These are phyloP conservation scores for Pandemis cinnamomeana DNA, from an alignment of 2,888 invertebrate species.

Conservation along the genomic window DNA sequence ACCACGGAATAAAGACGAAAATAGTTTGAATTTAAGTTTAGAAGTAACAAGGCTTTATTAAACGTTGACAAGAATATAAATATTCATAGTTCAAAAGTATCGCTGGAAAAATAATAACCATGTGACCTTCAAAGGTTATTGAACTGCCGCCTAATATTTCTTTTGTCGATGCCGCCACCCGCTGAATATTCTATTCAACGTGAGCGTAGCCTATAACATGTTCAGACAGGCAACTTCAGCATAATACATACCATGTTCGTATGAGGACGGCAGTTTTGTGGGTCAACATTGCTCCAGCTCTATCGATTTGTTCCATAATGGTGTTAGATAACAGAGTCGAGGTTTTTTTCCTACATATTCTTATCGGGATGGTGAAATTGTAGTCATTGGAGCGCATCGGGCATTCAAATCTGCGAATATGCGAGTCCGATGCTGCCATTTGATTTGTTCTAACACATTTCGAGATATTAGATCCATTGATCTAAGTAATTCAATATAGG, in stretches of 20 bases:
- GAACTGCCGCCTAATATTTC: background rate
- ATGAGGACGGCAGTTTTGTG: conserved; percentile 8
- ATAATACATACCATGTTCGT: conserved; percentile 8
- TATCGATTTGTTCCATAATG: conserved; percentile 11
- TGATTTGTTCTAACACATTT: too few species aligned
- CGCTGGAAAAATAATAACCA: background rate
- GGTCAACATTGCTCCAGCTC: conserved; percentile 7
- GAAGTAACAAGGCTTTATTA: too few species aligned
- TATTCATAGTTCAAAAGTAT: background rate
- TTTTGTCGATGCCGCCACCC: conserved; percentile 2
- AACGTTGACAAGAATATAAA: background rate
- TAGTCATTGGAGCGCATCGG: background rate
- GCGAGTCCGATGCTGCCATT: background rate
- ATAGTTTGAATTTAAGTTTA: too few species aligned
- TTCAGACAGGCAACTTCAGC: background rate
- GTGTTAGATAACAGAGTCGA: conserved; percentile 9
- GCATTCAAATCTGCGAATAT: background rate
- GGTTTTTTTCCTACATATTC: conserved; percentile 10
- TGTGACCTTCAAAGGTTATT: background rate
- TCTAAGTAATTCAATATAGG: too few species aligned
- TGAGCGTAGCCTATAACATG: conserved; percentile 1
- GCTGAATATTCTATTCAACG: conserved; percentile 1
- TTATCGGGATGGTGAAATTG: conserved; percentile 9
- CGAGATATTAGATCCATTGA: too few species aligned
- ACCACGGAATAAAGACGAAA: too few species aligned